phyloP scores from a whole-genome alignment of 2,113 vertebrate genomes.

The Xiphophorus couchianus region DNA sequence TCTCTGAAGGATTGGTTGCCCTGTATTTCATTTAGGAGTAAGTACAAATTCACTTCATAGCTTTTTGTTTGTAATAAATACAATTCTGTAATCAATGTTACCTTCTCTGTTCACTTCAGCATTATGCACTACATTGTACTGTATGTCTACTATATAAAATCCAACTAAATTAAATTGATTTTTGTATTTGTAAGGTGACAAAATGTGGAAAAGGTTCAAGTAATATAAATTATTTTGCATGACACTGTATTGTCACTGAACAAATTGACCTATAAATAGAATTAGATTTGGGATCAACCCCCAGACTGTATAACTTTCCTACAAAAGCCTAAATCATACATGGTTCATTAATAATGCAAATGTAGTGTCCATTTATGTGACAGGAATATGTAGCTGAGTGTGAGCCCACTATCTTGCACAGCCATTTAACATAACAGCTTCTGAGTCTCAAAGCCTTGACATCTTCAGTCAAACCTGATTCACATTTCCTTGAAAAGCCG shows the following conservation, averaged over 20 bases:
- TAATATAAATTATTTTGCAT: too few species aligned
- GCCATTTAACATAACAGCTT: slow-evolving; percentile 47
- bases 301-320: slow-evolving; percentile 45
- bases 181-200: neutral
- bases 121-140: neutral
- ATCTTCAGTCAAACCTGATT: slow-evolving; percentile 53
- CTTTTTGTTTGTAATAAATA: neutral
- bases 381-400: slow-evolving; percentile 37
- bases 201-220: neutral
- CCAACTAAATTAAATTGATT: neutral
- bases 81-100: neutral
- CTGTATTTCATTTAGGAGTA: neutral
- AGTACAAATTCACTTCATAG: neutral
- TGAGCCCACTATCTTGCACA: slow-evolving; percentile 15
- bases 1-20: neutral
- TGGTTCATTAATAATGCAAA: slow-evolving; percentile 32
- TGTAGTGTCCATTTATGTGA: slow-evolving; percentile 22
- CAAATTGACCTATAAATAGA: slow-evolving; percentile 43
- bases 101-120: neutral
- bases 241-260: slow-evolving; percentile 28
- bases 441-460: slow-evolving; percentile 49
- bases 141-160: neutral
- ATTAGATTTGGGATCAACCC: slow-evolving; percentile 49
- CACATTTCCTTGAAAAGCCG: slow-evolving; percentile 34
- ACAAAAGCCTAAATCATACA: slow-evolving; percentile 41